These are phyloP conservation scores for Cosmia pyralina DNA, from an alignment of 2,888 invertebrate genomes.

Conservation along the genomic window DNA sequence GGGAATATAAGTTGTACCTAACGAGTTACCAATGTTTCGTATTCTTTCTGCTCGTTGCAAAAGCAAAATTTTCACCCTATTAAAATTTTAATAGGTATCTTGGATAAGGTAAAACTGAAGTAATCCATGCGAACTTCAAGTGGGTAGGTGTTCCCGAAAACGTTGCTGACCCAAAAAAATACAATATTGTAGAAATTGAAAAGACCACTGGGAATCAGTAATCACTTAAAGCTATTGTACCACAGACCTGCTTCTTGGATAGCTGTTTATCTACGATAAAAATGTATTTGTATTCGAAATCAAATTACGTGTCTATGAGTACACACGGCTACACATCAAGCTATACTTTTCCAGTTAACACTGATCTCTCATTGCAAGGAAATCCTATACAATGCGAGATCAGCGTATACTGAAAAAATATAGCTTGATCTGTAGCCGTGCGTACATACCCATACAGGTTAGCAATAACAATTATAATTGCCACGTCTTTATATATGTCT, in stretches of 20 bases:
- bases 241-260: slow-evolving; percentile 23
- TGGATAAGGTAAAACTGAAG: neutral
- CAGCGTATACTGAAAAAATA: too few species aligned
- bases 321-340: too few species aligned
- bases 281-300: slow-evolving; percentile 36
- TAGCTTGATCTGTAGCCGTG: too few species aligned
- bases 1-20: neutral
- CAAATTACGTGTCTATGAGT: slow-evolving; percentile 39
- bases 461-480: slow-evolving; percentile 50
- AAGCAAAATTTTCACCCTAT: neutral
- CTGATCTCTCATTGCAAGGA: too few species aligned
- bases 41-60: neutral
- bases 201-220: too few species aligned
- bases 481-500: slow-evolving; percentile 44
- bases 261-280: slow-evolving; percentile 25
- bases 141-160: slow-evolving; percentile 5
- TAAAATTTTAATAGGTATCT: too few species aligned
- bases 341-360: too few species aligned
- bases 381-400: too few species aligned
- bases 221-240: slow-evolving; percentile 10
- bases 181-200: neutral
- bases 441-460: slow-evolving; percentile 34
- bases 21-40: neutral
- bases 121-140: neutral
- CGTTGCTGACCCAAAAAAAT: neutral